Evolutionary conservation across 2,888 invertebrate genomes (phyloP).

Genomic region (Eumacrocentrus americanus): DNA sequence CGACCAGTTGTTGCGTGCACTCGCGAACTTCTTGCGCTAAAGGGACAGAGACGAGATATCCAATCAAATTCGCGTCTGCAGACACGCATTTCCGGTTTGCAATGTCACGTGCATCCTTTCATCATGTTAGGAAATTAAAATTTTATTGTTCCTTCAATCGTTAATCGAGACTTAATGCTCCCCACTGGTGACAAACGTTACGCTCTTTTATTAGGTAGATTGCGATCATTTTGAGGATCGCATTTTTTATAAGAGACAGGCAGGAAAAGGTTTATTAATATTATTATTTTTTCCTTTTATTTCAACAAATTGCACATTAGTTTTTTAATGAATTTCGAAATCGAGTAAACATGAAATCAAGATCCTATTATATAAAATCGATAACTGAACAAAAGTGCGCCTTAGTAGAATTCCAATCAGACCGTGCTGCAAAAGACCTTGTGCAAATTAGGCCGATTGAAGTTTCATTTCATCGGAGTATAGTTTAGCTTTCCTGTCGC

Average conservation of each 20-base stretch:
- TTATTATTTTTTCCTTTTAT: not conserved
- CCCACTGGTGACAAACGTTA: no score
- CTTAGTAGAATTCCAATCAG: not conserved
- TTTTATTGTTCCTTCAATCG: not conserved
- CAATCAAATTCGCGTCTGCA: not conserved
- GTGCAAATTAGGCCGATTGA: constrained; percentile 46
- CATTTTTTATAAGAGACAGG: no score
- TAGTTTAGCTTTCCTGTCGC: constrained; percentile 49
- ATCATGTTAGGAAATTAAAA: not conserved
- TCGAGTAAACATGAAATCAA: not conserved
- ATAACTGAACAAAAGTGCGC: not conserved
- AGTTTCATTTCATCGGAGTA: constrained; percentile 45
- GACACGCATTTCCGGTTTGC: not conserved
- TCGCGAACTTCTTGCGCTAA: not conserved
- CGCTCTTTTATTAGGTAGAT: no score
- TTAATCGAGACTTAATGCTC: no score
- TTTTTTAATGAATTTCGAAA: not conserved
- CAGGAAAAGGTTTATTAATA: no score
- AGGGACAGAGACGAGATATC: not conserved
- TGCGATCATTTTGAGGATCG: no score
- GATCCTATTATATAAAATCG: not conserved
- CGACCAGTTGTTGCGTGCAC: constrained; percentile 4
- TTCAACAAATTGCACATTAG: not conserved
- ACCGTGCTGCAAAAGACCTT: not conserved
- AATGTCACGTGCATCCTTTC: not conserved